Conservation (phyloP, 2,113 vertebrate species). For the Odontophorus gujanensis region DNA sequence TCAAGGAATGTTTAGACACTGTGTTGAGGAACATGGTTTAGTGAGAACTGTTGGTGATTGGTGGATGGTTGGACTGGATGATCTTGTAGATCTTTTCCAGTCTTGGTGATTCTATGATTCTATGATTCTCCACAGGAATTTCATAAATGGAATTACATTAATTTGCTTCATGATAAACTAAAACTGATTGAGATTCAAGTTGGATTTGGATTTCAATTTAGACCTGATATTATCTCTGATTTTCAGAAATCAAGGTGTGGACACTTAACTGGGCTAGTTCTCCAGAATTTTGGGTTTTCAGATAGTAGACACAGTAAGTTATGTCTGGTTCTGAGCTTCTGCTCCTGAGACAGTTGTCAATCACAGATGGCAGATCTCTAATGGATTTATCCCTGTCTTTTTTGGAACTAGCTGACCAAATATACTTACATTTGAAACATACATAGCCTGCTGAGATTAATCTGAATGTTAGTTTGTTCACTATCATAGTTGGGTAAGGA, state of each 20-base stretch:
- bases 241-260: not conserved
- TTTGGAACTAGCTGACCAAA: not conserved
- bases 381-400: not conserved
- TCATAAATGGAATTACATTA: not conserved
- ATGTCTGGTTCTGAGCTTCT: not conserved
- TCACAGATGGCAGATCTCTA: not conserved
- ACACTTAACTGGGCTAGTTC: not conserved
- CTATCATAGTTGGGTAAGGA: rapidly evolving
- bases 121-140: not conserved
- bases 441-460: not conserved
- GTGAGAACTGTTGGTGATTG: no score
- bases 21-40: no score
- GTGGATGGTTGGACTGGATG: no score
- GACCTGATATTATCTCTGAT: not conserved
- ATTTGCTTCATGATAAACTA: not conserved
- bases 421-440: not conserved
- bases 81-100: no score
- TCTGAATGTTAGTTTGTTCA: not conserved
- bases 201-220: not conserved
- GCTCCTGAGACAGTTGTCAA: not conserved
- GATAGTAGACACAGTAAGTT: not conserved
- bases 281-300: not conserved
- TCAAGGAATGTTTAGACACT: no score
- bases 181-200: not conserved
- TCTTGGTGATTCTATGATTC: no score